These are phyloP conservation scores for Gobiocypris rarus DNA, from an alignment of 2,113 vertebrate species.

Conservation along the genomic window DNA sequence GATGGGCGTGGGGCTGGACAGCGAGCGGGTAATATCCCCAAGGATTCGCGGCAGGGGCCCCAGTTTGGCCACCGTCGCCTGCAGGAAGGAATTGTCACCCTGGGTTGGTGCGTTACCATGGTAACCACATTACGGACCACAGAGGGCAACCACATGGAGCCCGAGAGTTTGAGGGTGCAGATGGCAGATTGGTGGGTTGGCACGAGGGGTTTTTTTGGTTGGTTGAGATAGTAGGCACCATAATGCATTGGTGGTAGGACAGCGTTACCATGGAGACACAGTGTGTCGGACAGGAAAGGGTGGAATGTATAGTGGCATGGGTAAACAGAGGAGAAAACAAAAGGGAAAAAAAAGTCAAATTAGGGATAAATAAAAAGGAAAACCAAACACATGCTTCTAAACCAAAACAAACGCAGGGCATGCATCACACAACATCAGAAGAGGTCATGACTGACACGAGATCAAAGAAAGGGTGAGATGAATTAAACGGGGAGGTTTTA, in stretches of 20 bases:
- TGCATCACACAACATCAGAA: slow-evolving; percentile 60
- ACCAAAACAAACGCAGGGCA: slow-evolving; percentile 66
- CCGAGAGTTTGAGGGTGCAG: slow-evolving; percentile 66
- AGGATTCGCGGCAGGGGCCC: slow-evolving; percentile 94
- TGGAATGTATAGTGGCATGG: slow-evolving; percentile 71
- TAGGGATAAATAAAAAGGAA: slow-evolving; percentile 83
- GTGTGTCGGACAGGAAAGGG: slow-evolving; percentile 52
- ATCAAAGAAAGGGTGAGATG: slow-evolving; percentile 62
- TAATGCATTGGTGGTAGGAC: slow-evolving; percentile 86
- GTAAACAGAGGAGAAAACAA: slow-evolving; percentile 82
- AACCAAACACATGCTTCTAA: slow-evolving; percentile 79
- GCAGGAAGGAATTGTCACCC: slow-evolving; percentile 99
- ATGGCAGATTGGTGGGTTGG: slow-evolving; percentile 72
- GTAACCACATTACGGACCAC: slow-evolving; percentile 49
- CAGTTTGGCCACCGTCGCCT: slow-evolving; percentile 94
- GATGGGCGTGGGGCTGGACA: slow-evolving; percentile 84
- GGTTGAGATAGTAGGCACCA: slow-evolving; percentile 80
- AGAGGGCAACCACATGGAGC: slow-evolving; percentile 62
- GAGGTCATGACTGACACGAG: slow-evolving; percentile 17
- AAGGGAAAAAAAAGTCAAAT: slow-evolving; percentile 75
- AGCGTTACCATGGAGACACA: slow-evolving; percentile 82
- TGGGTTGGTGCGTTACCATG: slow-evolving; percentile 85
- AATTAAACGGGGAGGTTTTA: slow-evolving; percentile 63
- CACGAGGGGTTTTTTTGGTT: slow-evolving; percentile 70
- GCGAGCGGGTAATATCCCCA: slow-evolving; percentile 87